These are phyloP conservation scores for Orthonychiurus folsomi DNA, from an alignment of 2,888 invertebrate species.

Conservation along the genomic window DNA sequence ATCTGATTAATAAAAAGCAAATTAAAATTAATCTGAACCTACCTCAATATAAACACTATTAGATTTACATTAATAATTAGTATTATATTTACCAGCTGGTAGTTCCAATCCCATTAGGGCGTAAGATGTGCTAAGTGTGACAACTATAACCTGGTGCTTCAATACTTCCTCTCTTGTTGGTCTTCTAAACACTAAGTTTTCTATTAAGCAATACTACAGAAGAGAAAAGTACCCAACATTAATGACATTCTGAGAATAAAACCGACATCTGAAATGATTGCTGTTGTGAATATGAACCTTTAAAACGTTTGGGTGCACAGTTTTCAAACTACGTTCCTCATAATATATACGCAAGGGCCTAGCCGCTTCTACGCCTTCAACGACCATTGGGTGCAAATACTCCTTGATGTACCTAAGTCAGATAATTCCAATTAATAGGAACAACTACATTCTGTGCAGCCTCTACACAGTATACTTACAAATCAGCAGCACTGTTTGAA, in stretches of 20 bases:
- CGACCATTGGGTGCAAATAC: conserved; percentile 66
- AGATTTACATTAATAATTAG: background rate
- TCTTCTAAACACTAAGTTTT: conserved; percentile 54
- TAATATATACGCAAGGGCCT: conserved; percentile 70
- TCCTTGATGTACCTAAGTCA: conserved; percentile 59
- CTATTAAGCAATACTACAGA: conserved; percentile 66
- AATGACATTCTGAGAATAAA: conserved; percentile 59
- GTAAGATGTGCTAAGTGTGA: conserved; percentile 69
- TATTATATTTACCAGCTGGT: conserved; percentile 53
- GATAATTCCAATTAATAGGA: conserved; percentile 9
- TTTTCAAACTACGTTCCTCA: conserved; percentile 66
- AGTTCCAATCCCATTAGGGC: conserved; percentile 60
- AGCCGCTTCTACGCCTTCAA: conserved; percentile 57
- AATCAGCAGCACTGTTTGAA: conserved; percentile 56
- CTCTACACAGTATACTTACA: too few species aligned
- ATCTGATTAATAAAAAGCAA: conserved; percentile 47
- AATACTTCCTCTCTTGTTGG: conserved; percentile 63
- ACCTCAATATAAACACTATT: background rate
- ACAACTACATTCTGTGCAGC: too few species aligned
- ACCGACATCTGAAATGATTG: conserved; percentile 47
- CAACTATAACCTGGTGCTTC: conserved; percentile 63
- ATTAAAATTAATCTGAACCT: conserved; percentile 3
- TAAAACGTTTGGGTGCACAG: conserved; percentile 61
- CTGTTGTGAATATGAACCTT: conserved; percentile 54
- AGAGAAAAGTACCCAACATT: conserved; percentile 56